phyloP scores from a whole-genome alignment of 2,888 invertebrate species.

The Nymphalis c-album region DNA sequence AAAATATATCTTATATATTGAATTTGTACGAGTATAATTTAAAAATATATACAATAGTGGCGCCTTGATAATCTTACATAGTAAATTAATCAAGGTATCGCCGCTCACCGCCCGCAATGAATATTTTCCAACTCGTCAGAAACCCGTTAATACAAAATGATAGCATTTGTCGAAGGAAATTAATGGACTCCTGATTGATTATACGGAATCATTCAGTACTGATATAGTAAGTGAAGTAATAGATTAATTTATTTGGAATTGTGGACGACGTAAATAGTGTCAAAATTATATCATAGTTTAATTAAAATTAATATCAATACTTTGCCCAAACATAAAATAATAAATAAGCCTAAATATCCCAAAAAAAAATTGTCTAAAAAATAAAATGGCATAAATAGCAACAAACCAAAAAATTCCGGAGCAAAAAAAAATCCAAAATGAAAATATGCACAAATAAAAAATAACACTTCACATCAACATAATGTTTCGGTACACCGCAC shows the following conservation, averaged over 20 bases:
- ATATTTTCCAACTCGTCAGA: slow-evolving; percentile 52
- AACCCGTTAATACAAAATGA: slow-evolving; percentile 51
- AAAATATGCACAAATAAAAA: slow-evolving; percentile 75
- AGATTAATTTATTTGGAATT: slow-evolving; percentile 7
- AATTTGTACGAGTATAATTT: background rate
- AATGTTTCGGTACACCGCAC: slow-evolving; percentile 72
- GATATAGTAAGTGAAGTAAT: slow-evolving; percentile 20
- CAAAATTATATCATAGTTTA: background rate
- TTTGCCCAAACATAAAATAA: slow-evolving; percentile 17
- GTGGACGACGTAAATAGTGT: background rate
- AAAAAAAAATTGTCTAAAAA: slow-evolving; percentile 39
- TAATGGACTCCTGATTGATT: slow-evolving; percentile 45
- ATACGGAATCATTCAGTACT: slow-evolving; percentile 36
- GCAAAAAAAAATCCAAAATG: slow-evolving; percentile 76
- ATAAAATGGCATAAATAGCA: slow-evolving; percentile 52
- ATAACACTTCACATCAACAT: slow-evolving; percentile 73
- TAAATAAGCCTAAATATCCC: slow-evolving; percentile 31
- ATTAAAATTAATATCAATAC: too few relatives aligned
- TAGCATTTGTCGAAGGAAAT: slow-evolving; percentile 51
- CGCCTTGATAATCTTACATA: slow-evolving; percentile 44
- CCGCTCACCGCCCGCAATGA: slow-evolving; percentile 47
- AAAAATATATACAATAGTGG: slow-evolving; percentile 21
- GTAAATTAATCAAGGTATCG: slow-evolving; percentile 60
- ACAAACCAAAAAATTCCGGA: slow-evolving; percentile 76
- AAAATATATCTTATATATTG: background rate